phyloP scores from a whole-genome alignment of 1,140 invertebrate species.

The Harpegnathos saltator region DNA sequence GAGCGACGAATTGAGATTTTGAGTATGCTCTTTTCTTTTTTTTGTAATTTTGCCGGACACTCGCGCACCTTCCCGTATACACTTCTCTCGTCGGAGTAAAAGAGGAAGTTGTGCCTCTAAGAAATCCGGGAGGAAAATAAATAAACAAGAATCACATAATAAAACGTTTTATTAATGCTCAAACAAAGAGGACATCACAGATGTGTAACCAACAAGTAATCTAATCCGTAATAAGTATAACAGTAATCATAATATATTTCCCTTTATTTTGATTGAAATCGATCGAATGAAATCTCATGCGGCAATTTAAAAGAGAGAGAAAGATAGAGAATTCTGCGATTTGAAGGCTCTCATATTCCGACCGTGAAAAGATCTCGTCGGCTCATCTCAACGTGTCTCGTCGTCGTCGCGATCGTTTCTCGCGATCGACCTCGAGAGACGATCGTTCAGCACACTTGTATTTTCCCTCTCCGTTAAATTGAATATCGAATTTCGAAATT shows the following conservation, averaged over 20 bases:
- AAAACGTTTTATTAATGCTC: conserved; percentile 51
- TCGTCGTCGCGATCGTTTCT: too few species aligned
- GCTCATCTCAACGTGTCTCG: neutral
- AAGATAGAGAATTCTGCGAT: too few species aligned
- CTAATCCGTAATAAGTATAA: conserved; percentile 39
- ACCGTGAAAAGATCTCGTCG: neutral
- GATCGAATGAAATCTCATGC: neutral
- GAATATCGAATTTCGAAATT: conserved; percentile 6
- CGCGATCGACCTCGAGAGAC: too few species aligned
- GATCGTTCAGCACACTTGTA: too few species aligned
- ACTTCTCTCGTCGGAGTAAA: too few species aligned
- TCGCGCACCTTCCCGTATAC: too few species aligned
- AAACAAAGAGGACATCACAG: conserved; percentile 50
- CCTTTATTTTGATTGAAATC: conserved; percentile 1
- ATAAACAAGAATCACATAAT: conserved; percentile 17
- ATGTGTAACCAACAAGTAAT: conserved; percentile 32
- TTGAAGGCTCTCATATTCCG: too few species aligned
- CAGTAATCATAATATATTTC: conserved; percentile 29
- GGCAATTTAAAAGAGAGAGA: conserved; percentile 26
- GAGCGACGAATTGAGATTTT: too few species aligned
- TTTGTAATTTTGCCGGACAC: too few species aligned
- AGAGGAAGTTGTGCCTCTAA: too few species aligned
- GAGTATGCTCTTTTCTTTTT: too few species aligned
- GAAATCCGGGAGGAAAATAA: conserved; percentile 13
- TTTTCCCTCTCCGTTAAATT: neutral